Base-by-base conservation (phyloP, 1,140 invertebrate species). In the Euura lappo region DNA sequence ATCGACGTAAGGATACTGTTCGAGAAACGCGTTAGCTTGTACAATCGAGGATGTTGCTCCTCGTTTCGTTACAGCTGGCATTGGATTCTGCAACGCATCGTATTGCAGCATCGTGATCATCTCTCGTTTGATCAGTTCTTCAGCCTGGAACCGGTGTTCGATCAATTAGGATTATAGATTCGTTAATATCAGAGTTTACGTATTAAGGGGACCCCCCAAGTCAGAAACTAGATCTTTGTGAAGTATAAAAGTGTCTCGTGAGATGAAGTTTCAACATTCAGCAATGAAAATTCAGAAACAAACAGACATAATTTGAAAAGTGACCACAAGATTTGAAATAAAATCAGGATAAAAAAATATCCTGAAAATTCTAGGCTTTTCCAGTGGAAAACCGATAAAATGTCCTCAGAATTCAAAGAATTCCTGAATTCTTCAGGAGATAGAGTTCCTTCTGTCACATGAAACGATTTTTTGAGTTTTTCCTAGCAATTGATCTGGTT, bases 101-200 rank as follows among this genome's bases (percentile, higher is more conserved):
- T 96, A 96, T 79, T 98, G 93, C 64, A 99, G 85, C 96, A 99
- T 98, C 5, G 93, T 94, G 44, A 98, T 90, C 97, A 99, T 99
- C 89, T 99, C 98, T 74, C 93, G 90, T 88, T 99, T 99, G 68
- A 99, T 98, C 44, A 99, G 83, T 88, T 99, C 97, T 88, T 99
- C 98, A 42, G 98, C 97, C 91, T 96, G 76, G 13, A 70, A 78
- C 51, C n/a, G 70, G 13, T 60, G 13, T 60, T 60, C 13, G 6
- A 60, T 60, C 28, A 28, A 28, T 28, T 28, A 28, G 28, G 28
- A 28, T 28, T 28, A 28, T 28, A 28, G 28, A 28, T 28, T 28
- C 28, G 28, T 28, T 28, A 28, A 28, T 28, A 28, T 28, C 28
- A 28, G 28, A 28, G 28, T 28, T 28, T 28, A 28, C 28, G 28